A percentile compares a stretch with the other conserved stretches of the same genome.
phyloP scores from a whole-genome alignment of 37 sponge, comb jelly and placozoan species.

The Beroe ovata region DNA sequence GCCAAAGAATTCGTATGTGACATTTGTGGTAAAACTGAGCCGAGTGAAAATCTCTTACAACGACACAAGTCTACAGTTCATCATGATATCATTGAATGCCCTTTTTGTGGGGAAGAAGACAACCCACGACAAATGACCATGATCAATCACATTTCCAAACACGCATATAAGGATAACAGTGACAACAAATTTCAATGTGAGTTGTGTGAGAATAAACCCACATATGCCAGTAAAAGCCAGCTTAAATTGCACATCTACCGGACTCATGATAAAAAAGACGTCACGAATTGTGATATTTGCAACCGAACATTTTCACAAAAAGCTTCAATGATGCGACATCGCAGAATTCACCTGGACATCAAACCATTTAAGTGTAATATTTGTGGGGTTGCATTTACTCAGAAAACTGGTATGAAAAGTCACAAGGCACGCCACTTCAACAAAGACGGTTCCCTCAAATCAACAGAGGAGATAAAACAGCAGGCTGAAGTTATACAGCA shows the following conservation, averaged over 20 bases:
- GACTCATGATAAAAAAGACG: not conserved
- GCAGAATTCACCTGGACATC: conserved; percentile 20
- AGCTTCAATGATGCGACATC: conserved; percentile 44
- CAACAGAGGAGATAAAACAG: conserved; percentile 10
- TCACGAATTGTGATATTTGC: not conserved
- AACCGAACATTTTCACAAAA: conserved; percentile 22
- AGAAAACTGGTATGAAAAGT: conserved; percentile 5
- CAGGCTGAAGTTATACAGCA: not conserved
- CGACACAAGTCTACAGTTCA: not conserved
- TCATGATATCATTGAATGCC: not conserved
- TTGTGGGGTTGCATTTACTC: conserved; percentile 11
- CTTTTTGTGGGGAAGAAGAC: not conserved
- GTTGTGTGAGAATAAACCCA: not conserved
- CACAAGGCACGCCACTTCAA: conserved; percentile 19
- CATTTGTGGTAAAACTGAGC: not conserved
- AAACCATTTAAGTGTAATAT: conserved; percentile 39
- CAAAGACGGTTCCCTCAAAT: conserved; percentile 22
- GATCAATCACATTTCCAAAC: not conserved
- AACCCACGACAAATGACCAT: not conserved
- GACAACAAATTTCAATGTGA: not conserved
- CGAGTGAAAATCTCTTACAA: not conserved
- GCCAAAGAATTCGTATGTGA: not conserved
- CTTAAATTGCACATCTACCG: not conserved
- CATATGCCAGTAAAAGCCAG: not conserved
- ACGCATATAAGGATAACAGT: not conserved